Conservation (phyloP, 2,113 vertebrate genomes). For the Brachyhypopomus occidentalis region DNA sequence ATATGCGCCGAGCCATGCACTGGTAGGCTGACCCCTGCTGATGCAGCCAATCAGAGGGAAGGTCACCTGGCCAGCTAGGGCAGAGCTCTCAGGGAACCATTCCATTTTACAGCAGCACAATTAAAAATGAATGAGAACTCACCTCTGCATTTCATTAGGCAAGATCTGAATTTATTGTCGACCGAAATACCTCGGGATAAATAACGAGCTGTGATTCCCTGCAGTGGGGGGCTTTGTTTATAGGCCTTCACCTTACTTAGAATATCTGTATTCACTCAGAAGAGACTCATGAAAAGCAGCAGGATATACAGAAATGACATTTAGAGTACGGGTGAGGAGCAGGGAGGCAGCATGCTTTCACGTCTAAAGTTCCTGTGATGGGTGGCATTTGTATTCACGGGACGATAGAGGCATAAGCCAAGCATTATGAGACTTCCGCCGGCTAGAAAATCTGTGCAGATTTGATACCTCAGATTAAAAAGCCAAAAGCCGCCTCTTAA, state of each 20-base stretch:
- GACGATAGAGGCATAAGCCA: constrained; percentile 44
- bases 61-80: background rate
- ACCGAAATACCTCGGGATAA: constrained; percentile 28
- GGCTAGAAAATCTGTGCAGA: constrained; percentile 59
- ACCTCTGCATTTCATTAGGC: constrained; percentile 25
- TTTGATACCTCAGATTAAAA: constrained; percentile 60
- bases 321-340: constrained; percentile 25
- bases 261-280: constrained; percentile 20
- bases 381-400: constrained; percentile 47
- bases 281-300: constrained; percentile 23
- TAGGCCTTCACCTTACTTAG: constrained; percentile 26
- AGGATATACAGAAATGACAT: constrained; percentile 36
- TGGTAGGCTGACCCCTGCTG: background rate
- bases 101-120: constrained; percentile 11
- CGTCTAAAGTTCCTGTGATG: constrained; percentile 32
- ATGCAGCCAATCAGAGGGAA: constrained; percentile 13
- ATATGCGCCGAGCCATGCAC: background rate
- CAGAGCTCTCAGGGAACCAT: background rate
- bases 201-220: constrained; percentile 33
- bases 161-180: constrained; percentile 34
- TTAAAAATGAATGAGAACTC: constrained; percentile 34
- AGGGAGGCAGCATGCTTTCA: constrained; percentile 30
- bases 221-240: constrained; percentile 41
- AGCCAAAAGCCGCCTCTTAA: constrained; percentile 51
- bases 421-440: constrained; percentile 54